Percentiles rank a stretch among this genome's conserved stretches.
These are phyloP conservation scores for Calliphora vicina DNA, from an alignment of 1,140 invertebrate genomes.

Conservation along the genomic window DNA sequence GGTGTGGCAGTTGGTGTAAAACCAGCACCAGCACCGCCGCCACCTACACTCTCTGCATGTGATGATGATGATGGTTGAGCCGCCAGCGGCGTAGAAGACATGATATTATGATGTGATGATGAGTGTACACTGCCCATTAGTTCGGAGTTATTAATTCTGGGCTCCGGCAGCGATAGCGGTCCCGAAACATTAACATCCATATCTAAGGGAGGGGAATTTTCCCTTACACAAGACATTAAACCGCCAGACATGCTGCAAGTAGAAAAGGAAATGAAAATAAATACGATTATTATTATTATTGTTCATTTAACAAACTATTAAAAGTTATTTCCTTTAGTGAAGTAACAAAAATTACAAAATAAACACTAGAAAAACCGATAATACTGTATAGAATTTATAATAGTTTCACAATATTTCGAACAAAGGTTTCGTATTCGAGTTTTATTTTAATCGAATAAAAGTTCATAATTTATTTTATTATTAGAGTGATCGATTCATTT, in stretches of 20 bases:
- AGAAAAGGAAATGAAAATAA: conserved; percentile 17
- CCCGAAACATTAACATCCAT: conserved; percentile 48
- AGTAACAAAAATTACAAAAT: no score
- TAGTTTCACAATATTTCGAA: no score
- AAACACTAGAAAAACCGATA: no score
- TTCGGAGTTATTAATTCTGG: conserved; percentile 30
- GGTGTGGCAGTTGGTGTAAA: conserved; percentile 34
- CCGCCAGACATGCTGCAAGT: conserved; percentile 58
- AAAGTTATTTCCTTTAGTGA: no score
- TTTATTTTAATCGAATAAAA: no score
- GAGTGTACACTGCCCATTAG: conserved; percentile 24
- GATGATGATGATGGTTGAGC: conserved; percentile 40
- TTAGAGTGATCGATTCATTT: no score
- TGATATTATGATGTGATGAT: conserved; percentile 37
- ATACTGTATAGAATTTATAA: no score
- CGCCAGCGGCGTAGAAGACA: conserved; percentile 33
- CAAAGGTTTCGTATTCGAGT: no score
- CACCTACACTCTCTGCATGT: conserved; percentile 23
- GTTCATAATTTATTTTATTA: no score
- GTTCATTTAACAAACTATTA: no score
- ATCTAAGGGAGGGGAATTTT: conserved; percentile 65
- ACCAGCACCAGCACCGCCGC: conserved; percentile 34
- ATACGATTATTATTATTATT: background rate
- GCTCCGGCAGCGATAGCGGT: conserved; percentile 53
- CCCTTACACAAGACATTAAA: conserved; percentile 67